phyloP scores from a whole-genome alignment of 2,888 invertebrate genomes.

The Toxonevra muliebris region DNA sequence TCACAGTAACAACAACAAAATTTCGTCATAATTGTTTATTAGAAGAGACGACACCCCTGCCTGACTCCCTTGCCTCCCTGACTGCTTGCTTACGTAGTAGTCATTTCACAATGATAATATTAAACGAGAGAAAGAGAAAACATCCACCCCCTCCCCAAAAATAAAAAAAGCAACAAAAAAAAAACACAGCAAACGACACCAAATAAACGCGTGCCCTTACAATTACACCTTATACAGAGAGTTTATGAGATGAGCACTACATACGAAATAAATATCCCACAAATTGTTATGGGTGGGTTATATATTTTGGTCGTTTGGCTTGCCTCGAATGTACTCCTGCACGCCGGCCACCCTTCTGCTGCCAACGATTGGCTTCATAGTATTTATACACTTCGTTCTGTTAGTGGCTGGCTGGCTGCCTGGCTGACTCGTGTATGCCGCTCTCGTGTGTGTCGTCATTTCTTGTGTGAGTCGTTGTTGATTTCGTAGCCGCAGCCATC shows the following conservation, averaged over 20 bases:
- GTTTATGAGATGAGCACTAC: neutral
- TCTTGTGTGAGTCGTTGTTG: neutral
- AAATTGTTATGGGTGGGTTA: slow-evolving; percentile 15
- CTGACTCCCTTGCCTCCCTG: neutral
- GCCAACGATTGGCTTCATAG: too few relatives aligned
- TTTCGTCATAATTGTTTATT: slow-evolving; percentile 37
- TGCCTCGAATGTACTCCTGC: too few relatives aligned
- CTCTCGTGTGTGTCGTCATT: neutral
- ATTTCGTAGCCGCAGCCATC: too few relatives aligned
- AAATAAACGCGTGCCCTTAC: slow-evolving; percentile 17
- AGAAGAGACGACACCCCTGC: slow-evolving; percentile 10
- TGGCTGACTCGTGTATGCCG: neutral
- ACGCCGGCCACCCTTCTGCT: too few relatives aligned
- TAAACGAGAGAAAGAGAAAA: too few relatives aligned
- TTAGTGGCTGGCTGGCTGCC: neutral
- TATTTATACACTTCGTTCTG: too few relatives aligned
- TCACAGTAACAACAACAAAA: neutral
- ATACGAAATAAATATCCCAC: neutral
- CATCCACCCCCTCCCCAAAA: neutral
- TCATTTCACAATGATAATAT: neutral
- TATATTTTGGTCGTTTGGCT: too few relatives aligned
- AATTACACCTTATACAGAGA: slow-evolving; percentile 18
- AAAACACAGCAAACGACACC: neutral
- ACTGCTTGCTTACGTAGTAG: slow-evolving; percentile 1
- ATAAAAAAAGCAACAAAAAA: neutral